Base-by-base conservation (phyloP, 30 jellyfish, hydroid and myxozoan genomes). In the Chrysaora quinquecirrha region DNA sequence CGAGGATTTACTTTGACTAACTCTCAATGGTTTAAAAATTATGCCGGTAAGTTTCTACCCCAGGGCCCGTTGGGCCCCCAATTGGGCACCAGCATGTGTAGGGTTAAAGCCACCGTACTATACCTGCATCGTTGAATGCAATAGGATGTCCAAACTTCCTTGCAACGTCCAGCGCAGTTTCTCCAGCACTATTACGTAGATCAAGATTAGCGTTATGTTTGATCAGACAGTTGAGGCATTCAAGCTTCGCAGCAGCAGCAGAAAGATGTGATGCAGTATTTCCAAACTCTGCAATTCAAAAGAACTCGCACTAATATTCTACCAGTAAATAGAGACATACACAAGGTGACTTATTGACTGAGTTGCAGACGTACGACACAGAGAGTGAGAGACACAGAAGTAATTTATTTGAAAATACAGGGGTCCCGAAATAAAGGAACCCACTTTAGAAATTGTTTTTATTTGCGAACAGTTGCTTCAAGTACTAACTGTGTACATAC, bases 71-170 rank as follows among this genome's bases (percentile, higher is more conserved):
- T n/a, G n/a, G n/a, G n/a, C n/a, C n/a, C n/a, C n/a, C n/a, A n/a
- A n/a, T n/a, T n/a, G n/a, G 58, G 9, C 16, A 43, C 16, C 58
- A 43, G 9, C 58, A 6, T 43, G 58, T 43, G 58, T 6, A 9
- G 16, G 58, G 58, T 6, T 43, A 16, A 43, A 43, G 9, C 16
- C 9, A 6, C 58, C n/a, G n/a, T 6, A 43, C 9, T 16, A 60
- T 25, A 60, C 76, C 76, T 18, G 76, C 76, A 11, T 29, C 76
- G 27, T 64, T 32, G 58, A 27, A 64, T 29, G 52, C 48, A 64
- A 27, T 24, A 27, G 76, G 76, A 19, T 64, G 48, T 29, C 76
- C 76, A 64, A 64, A 64, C 76, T 32, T 64, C 23, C 76, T 64
- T 21, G 76, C 76, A 64, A 58, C 52, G 20, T 64, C 76, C 2